Conservation (phyloP, 2,113 vertebrate species). For the Oreamnos americanus region DNA sequence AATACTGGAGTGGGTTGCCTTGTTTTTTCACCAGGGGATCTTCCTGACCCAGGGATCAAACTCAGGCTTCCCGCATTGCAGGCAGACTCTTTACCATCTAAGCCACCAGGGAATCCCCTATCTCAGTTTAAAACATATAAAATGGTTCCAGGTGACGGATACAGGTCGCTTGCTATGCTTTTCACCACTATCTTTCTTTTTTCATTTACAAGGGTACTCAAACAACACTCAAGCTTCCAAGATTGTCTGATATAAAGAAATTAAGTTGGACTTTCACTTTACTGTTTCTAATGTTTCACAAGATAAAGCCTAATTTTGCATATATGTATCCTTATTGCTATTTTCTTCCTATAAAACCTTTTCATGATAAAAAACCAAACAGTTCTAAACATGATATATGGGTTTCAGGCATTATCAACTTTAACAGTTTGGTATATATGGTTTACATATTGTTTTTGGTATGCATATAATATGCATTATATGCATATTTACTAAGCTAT, state of each 20-base stretch:
- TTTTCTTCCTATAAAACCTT: background rate
- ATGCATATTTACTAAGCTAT: background rate
- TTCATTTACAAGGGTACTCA: too few relatives aligned
- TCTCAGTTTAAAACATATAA: background rate
- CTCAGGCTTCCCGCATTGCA: rapidly evolving
- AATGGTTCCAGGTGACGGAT: background rate
- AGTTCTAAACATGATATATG: background rate
- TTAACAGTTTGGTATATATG: background rate
- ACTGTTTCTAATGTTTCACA: background rate
- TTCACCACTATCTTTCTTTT: background rate
- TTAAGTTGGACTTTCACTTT: background rate
- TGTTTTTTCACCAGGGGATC: background rate
- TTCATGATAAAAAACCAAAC: background rate
- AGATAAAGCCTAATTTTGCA: background rate
- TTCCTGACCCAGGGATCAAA: background rate
- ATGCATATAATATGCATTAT: background rate
- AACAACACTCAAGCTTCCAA: background rate
- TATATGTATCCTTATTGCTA: background rate
- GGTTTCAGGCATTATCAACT: background rate
- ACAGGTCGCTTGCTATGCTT: background rate
- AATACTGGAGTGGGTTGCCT: background rate
- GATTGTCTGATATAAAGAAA: background rate
- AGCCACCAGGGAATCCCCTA: background rate
- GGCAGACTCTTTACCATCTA: background rate
- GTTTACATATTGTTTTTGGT: background rate